Percentiles rank a stretch among this genome's conserved stretches.
Conservation (phyloP, 2,797 vertebrate species). For the Xerus rutilus region DNA sequence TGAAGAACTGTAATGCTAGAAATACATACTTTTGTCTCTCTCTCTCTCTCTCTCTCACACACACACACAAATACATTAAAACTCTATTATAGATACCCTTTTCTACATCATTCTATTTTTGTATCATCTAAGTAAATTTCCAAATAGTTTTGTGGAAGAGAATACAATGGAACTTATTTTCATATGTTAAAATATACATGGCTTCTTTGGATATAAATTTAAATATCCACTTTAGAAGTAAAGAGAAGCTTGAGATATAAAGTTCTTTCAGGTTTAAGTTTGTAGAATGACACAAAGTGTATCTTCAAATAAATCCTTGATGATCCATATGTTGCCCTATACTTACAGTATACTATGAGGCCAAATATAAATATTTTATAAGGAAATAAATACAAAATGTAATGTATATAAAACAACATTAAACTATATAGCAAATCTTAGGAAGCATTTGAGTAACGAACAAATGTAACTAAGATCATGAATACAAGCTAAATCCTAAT, state of each 20-base stretch:
- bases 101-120: neutral
- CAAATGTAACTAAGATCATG: constrained; percentile 25
- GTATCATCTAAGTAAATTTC: constrained; percentile 7
- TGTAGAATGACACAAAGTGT: neutral
- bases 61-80: neutral
- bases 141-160: neutral
- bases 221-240: constrained; percentile 10
- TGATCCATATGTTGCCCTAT: neutral
- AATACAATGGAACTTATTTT: neutral
- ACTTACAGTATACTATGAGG: neutral
- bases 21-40: neutral
- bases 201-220: neutral
- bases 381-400: too few relatives aligned
- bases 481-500: constrained; percentile 21
- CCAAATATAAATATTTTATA: constrained; percentile 42
- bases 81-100: neutral
- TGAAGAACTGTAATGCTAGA: neutral
- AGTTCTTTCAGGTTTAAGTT: neutral
- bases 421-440: constrained; percentile 18
- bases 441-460: constrained; percentile 8
- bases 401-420: constrained; percentile 7
- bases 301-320: neutral
- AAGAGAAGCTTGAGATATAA: neutral
- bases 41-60: too few relatives aligned
- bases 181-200: neutral